Percentiles rank a stretch among this genome's conserved stretches.
Conservation (phyloP, 2,113 vertebrate species). For the Charina bottae region DNA sequence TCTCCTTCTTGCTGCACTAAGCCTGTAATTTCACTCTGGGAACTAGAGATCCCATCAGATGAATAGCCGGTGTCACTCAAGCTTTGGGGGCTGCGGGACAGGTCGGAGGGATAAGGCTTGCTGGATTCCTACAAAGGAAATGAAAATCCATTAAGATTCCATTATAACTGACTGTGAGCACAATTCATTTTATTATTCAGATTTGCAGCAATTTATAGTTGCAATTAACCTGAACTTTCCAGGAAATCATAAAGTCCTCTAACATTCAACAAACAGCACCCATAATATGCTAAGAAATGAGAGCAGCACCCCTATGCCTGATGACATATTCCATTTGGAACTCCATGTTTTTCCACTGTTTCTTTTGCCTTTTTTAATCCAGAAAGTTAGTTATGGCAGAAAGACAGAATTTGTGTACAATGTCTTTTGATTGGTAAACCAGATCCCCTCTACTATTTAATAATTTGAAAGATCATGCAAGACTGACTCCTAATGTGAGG, state of each 20-base stretch:
- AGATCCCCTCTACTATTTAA: not conserved
- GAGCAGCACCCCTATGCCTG: no score
- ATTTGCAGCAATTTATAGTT: not conserved
- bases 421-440: not conserved
- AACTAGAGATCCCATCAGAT: constrained; percentile 95
- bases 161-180: not conserved
- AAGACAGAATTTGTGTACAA: not conserved
- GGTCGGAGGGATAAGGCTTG: constrained; percentile 92
- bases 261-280: not conserved
- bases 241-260: not conserved
- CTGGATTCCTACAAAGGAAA: constrained; percentile 80
- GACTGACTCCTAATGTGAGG: not conserved
- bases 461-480: not conserved
- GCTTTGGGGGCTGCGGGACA: constrained; percentile 91
- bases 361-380: not conserved
- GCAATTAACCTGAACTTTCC: constrained; percentile 4
- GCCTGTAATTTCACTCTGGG: constrained; percentile 93
- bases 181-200: not conserved
- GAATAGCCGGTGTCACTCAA: constrained; percentile 98
- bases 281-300: not conserved
- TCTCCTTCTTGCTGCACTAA: constrained; percentile 89
- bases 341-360: not conserved
- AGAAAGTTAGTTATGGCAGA: not conserved
- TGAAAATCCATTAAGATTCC: not conserved
- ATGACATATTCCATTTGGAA: not conserved